Evolutionary conservation across 2,113 vertebrate species (phyloP).

Genomic region (Antechinus stuartii): DNA sequence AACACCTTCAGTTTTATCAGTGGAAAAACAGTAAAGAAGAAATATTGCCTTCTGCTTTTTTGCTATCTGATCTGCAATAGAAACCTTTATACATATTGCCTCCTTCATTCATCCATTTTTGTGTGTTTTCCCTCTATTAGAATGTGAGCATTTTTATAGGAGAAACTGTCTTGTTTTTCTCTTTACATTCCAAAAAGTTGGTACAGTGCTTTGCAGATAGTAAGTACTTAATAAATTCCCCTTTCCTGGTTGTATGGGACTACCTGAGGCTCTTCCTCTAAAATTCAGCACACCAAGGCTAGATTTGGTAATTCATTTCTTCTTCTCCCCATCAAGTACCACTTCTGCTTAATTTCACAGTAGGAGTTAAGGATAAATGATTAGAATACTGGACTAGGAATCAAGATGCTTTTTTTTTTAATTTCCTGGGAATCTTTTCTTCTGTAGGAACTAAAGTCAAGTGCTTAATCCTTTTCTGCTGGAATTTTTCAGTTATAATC

Average conservation of each 20-base stretch:
- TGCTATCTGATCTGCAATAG: neutral
- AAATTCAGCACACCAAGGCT: neutral
- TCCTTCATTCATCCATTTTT: neutral
- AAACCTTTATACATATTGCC: neutral
- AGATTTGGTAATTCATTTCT: neutral
- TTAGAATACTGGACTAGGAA: neutral
- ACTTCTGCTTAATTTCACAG: neutral
- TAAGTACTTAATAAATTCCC: neutral
- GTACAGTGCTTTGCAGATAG: neutral
- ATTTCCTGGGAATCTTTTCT: neutral
- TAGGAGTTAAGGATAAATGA: neutral
- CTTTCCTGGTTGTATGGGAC: neutral
- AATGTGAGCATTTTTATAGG: neutral
- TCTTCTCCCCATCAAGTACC: neutral
- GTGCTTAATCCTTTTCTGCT: constrained; percentile 8
- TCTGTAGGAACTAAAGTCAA: neutral
- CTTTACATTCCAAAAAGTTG: neutral
- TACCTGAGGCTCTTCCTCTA: neutral
- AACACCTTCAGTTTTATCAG: neutral
- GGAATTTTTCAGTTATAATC: constrained; percentile 30
- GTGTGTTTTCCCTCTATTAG: neutral
- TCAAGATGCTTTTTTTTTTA: neutral
- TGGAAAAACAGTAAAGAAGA: neutral
- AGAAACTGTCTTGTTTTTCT: neutral
- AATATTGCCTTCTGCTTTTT: neutral